Conservation (phyloP, 2,797 vertebrate genomes). For the Bufotes viridis region DNA sequence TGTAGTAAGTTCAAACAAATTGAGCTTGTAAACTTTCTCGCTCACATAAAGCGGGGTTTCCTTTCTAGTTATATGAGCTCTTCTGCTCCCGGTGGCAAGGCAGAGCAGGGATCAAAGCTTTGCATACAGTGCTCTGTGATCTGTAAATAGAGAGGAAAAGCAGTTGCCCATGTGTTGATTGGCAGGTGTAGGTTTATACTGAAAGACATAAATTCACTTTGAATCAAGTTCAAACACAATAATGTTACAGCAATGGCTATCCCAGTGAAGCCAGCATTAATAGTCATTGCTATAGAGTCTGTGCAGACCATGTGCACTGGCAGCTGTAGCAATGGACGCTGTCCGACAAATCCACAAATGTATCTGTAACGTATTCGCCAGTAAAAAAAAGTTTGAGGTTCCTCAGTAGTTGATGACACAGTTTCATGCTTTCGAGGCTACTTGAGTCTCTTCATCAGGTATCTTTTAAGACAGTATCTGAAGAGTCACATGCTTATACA, state of each 20-base stretch:
- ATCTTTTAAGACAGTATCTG: too few species aligned
- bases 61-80: neutral
- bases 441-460: too few species aligned
- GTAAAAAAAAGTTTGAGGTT: too few species aligned
- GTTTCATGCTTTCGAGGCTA: too few species aligned
- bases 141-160: slow-evolving; percentile 19
- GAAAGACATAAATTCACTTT: neutral
- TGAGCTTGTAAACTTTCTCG: neutral
- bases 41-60: neutral
- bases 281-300: neutral
- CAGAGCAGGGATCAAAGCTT: slow-evolving; percentile 3
- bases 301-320: neutral
- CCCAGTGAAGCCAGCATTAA: neutral
- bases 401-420: too few species aligned
- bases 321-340: neutral
- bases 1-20: neutral
- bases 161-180: slow-evolving; percentile 5
- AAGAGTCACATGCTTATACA: too few species aligned
- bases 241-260: neutral
- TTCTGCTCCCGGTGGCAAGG: neutral
- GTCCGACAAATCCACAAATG: too few species aligned
- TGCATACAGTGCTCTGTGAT: neutral
- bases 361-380: too few species aligned
- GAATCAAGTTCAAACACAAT: slow-evolving; percentile 22
- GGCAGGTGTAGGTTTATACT: neutral